Conservation (phyloP, 2,888 invertebrate genomes). For the Liposcelis brunnea region DNA sequence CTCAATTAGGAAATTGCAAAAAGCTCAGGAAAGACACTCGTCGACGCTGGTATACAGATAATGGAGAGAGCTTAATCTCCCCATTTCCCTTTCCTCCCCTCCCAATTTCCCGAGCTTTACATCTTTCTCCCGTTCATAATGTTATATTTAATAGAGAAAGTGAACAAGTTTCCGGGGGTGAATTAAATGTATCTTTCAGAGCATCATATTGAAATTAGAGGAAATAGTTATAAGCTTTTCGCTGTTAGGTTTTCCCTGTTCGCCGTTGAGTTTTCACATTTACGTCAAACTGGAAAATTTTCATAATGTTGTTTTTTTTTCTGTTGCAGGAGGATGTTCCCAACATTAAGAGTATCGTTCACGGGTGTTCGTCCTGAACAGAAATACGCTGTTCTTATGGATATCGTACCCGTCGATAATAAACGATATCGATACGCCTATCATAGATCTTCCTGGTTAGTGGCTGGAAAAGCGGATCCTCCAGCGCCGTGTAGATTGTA, state of each 20-base stretch:
- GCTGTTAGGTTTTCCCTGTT: not conserved
- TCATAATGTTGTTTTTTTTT: constrained; percentile 11
- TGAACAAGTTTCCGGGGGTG: not conserved
- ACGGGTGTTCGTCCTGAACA: constrained; percentile 45
- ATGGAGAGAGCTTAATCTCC: no score
- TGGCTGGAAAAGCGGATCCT: constrained; percentile 66
- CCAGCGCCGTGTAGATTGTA: constrained; percentile 54
- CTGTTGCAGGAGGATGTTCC: constrained; percentile 60
- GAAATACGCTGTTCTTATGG: constrained; percentile 56
- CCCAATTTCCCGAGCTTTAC: not conserved
- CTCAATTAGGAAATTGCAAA: no score
- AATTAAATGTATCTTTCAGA: constrained; percentile 4
- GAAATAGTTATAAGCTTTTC: not conserved
- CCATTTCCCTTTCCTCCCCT: no score
- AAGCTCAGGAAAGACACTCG: no score
- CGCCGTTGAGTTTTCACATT: not conserved
- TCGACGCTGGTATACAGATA: no score
- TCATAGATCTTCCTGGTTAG: constrained; percentile 65
- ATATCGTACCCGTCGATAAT: constrained; percentile 64
- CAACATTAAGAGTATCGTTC: constrained; percentile 61
- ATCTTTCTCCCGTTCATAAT: not conserved
- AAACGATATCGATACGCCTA: constrained; percentile 67
- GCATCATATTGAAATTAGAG: constrained; percentile 4
- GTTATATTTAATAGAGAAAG: not conserved
- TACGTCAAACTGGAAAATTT: not conserved